Conservation (phyloP, 2,888 invertebrate species). For the Pollenia griseotomentosa region DNA sequence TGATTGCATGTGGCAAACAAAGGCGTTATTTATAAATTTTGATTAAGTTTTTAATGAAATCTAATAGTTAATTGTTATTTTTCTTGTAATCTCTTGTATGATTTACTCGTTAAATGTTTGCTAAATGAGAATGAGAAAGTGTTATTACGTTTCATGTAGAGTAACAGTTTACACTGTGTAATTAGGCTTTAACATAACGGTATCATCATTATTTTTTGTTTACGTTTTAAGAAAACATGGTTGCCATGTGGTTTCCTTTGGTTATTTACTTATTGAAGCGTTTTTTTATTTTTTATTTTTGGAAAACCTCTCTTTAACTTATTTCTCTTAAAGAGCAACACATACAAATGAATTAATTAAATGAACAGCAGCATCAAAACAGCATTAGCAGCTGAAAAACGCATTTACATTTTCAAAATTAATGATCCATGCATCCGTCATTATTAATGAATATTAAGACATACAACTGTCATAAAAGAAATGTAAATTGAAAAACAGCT, state of each 20-base stretch:
- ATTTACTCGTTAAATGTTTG: conserved; percentile 25
- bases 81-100: neutral
- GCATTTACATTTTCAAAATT: conserved; percentile 61
- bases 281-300: neutral
- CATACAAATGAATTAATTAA: conserved; percentile 19
- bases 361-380: neutral
- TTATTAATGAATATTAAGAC: conserved; percentile 64
- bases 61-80: neutral
- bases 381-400: conserved; percentile 6
- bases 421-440: conserved; percentile 76
- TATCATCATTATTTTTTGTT: neutral
- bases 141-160: neutral
- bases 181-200: conserved; percentile 11
- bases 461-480: neutral
- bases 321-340: neutral
- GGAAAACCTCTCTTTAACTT: neutral
- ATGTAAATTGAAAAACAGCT: neutral
- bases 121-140: neutral
- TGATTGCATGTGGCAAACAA: conserved; percentile 52
- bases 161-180: conserved; percentile 2
- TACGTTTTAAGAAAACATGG: neutral
- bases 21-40: conserved; percentile 40
- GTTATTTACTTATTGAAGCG: neutral
- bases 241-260: neutral
- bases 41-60: conserved; percentile 58